Conservation (phyloP, 2,797 vertebrate species). For the Cottoperca gobio region DNA sequence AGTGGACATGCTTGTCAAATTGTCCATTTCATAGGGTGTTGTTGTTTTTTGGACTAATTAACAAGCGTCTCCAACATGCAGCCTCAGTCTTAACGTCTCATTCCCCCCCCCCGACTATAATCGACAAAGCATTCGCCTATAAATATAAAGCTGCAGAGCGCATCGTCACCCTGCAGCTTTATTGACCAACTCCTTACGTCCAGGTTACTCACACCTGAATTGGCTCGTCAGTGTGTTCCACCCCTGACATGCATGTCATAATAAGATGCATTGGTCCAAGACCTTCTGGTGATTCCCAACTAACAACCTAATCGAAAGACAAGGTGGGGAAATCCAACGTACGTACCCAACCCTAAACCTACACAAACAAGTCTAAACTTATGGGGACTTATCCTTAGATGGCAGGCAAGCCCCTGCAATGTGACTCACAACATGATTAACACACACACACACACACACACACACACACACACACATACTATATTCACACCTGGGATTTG, state of each 20-base stretch:
- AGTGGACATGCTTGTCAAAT: no score
- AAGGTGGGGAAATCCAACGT: background rate
- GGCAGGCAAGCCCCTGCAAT: background rate
- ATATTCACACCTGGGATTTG: slow-evolving; percentile 23
- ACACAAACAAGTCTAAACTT: background rate
- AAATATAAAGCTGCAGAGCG: no score
- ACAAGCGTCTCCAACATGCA: background rate
- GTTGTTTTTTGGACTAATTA: background rate
- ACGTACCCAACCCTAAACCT: background rate
- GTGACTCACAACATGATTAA: background rate
- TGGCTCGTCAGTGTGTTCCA: no score
- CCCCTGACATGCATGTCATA: no score
- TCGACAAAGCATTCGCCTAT: no score
- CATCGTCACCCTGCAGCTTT: no score
- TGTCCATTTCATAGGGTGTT: no score
- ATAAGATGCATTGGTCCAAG: no score
- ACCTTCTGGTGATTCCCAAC: background rate
- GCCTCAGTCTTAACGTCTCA: background rate
- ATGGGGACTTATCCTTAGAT: background rate
- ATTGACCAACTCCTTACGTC: no score
- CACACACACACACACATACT: slow-evolving; percentile 13
- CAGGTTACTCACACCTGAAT: no score
- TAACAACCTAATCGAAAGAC: background rate
- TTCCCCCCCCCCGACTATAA: background rate
- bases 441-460: background rate